Base-by-base conservation (phyloP, 2,888 invertebrate species). In the Epiblema foenella region DNA sequence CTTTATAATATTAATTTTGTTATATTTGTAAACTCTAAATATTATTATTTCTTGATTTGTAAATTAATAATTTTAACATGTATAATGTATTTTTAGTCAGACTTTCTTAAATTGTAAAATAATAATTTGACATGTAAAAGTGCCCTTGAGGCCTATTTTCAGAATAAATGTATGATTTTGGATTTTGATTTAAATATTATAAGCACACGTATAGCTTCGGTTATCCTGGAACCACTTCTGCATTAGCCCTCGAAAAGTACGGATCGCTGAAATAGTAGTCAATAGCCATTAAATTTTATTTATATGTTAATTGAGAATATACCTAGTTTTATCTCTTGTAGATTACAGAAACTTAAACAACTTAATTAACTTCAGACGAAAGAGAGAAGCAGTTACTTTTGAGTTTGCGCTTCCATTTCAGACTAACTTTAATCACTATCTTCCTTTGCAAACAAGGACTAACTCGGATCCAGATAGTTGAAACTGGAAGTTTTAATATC, bases 331-430 rank as follows among this genome's bases (percentile, higher is more conserved):
- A 18, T 18, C 11, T 29, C 10, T 57, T 5, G 37, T 37, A 17
- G 56, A 56, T 56, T 56, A 56, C n/a, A 18, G 57, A 57, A 57
- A 37, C 57, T 37, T 57, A 37, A 57, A 57, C 57, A 37, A 18
- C 57, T 33, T 57, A 11, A 57, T 57, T 57, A 57, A 17, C 57
- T 37, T 17, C 37, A 57, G 37, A n/a, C 57, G 57, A 37, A 37
- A 18, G 57, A 8, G 56, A 57, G 51, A 37, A 57, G 37, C 57
- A 57, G 56, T 56, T 33, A 57, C n/a, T 57, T 37, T 17, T 29
- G 9, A 56, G 57, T 57, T 37, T 57, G 57, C 57, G 37, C 29
- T 17, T 57, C 57, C 33, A 37, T 57, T 57, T 57, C 17, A 57
- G 33, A 57, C 33, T 37, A 57, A 57, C 37, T 57, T 57, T 57